phyloP scores from a whole-genome alignment of 2,888 invertebrate species.

The Archaeoteleia sp. region DNA sequence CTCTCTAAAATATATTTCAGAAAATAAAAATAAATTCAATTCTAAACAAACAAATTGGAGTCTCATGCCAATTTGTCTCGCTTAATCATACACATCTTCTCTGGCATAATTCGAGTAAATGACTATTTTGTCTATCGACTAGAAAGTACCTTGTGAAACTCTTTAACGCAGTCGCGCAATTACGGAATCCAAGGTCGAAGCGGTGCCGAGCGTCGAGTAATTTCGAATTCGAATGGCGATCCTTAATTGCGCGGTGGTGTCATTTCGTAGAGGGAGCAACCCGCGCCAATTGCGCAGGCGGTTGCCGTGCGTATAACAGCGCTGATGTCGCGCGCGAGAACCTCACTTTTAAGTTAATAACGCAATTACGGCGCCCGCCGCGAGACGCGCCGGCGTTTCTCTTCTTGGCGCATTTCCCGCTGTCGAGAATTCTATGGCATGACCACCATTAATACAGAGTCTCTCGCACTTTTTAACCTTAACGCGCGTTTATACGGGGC shows the following conservation, averaged over 20 bases:
- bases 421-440: slow-evolving; percentile 34
- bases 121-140: no score
- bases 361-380: slow-evolving; percentile 66
- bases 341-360: slow-evolving; percentile 68
- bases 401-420: slow-evolving; percentile 34
- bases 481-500: slow-evolving; percentile 33
- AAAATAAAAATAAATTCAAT: no score
- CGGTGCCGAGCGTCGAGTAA: slow-evolving; percentile 18
- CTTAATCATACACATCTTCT: no score
- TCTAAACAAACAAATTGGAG: no score
- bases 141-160: no score
- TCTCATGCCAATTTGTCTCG: no score
- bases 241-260: slow-evolving; percentile 38
- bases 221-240: slow-evolving; percentile 39
- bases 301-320: slow-evolving; percentile 15
- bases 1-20: no score
- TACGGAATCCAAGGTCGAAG: slow-evolving; percentile 31
- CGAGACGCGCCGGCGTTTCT: slow-evolving; percentile 48
- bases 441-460: no score
- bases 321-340: slow-evolving; percentile 59
- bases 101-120: no score
- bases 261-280: slow-evolving; percentile 15
- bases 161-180: slow-evolving; percentile 31
- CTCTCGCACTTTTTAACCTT: slow-evolving; percentile 50
- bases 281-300: no score